Base-by-base conservation (phyloP, 2,888 invertebrate genomes). In the Drosophila fungiperda region DNA sequence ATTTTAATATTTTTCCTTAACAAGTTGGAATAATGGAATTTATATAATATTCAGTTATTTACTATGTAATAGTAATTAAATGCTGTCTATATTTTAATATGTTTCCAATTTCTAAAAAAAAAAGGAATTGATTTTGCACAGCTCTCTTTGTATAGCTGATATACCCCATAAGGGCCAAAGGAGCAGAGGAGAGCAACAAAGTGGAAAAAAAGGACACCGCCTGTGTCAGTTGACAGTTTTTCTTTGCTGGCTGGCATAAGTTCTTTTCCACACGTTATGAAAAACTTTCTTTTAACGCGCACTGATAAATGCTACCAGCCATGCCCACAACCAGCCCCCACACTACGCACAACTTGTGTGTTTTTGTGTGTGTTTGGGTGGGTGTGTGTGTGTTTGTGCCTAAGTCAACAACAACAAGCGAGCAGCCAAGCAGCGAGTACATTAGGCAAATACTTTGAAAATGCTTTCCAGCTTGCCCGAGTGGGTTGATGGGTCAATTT, bases 201-300 rank as follows among this genome's bases (percentile, higher is more conserved):
- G 63, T 42, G 63, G 15, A 20, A 20, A 60, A 70, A 68, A 71
- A 69, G 61, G 52, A 76, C 74, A 77, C 66, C 55, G 80, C 68
- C 71, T 75, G 80, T 80, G 80, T 80, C 80, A 76, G 81, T 78
- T 82, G 82, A 82, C 73, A 82, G 82, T 83, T 83, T 80, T 76
- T 75, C 64, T 70, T 75, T 79, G 60, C 32, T 54, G 65, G 60
- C 63, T 73, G 29, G 66, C 54, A 64, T 70, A 79, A 78, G 79
- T 80, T 83, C 79, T 82, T 83, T 84, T 72, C 78, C 83, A 82
- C 84, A 86, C 84, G 82, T 84, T 84, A 86, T 83, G 78, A 82
- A 82, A 83, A 84, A 84, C 75, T 84, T 84, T 86, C 80, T 73
- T 70, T 66, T 62, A 77, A 67, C 72, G 71, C 69, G 62, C 81